Conservation (phyloP, 1,140 invertebrate species). For the Drosophila pachea region DNA sequence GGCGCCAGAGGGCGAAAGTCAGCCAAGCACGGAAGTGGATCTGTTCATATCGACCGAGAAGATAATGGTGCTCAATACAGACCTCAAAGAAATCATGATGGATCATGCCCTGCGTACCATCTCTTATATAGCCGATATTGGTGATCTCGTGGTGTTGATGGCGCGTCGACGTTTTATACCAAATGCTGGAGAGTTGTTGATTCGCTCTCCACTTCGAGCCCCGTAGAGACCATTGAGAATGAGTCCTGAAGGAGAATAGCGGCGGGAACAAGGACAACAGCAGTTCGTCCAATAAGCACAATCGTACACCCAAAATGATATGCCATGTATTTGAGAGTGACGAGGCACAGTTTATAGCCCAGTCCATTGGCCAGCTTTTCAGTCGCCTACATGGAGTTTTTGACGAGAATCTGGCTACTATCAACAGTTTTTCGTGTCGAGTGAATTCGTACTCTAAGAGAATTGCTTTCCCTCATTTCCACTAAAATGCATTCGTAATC, state of each 20-base stretch:
- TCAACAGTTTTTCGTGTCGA: too few relatives aligned
- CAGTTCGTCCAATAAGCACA: constrained; percentile 82
- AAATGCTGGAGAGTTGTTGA: constrained; percentile 77
- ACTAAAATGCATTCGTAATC: neutral
- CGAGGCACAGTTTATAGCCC: constrained; percentile 99
- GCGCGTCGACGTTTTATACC: constrained; percentile 94
- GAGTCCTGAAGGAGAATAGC: constrained; percentile 29
- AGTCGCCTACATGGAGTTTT: constrained; percentile 99
- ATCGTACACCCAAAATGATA: constrained; percentile 98
- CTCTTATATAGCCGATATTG: constrained; percentile 99
- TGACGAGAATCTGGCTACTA: constrained; percentile 96
- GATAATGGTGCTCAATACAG: constrained; percentile 99
- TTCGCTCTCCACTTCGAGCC: constrained; percentile 12
- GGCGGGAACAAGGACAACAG: constrained; percentile 24
- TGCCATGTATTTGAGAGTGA: constrained; percentile 99
- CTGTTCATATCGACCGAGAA: constrained; percentile 99
- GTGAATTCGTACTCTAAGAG: too few relatives aligned
- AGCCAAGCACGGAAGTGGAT: constrained; percentile 99
- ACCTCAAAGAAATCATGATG: constrained; percentile 99
- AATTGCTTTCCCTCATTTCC: too few relatives aligned
- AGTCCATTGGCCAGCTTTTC: constrained; percentile 99
- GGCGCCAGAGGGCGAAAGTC: constrained; percentile 99
- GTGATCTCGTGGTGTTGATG: constrained; percentile 98
- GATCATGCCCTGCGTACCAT: constrained; percentile 98
- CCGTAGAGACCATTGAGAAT: constrained; percentile 43